These are phyloP conservation scores for Acanthococcus lagerstroemiae DNA, from an alignment of 2,888 invertebrate genomes.

Conservation along the genomic window DNA sequence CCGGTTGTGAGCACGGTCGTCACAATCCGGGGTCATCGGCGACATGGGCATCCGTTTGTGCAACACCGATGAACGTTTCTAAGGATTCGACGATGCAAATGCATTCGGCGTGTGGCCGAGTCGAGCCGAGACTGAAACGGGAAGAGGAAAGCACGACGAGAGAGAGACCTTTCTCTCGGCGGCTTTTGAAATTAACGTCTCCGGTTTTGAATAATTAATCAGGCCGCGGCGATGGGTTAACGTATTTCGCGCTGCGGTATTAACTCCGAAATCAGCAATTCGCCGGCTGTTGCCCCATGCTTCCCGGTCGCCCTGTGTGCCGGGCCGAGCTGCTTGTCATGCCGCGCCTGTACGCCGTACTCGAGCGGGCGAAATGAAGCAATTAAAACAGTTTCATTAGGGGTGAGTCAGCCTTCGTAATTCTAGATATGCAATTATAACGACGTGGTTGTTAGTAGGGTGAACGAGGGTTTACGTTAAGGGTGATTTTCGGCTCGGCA, in stretches of 20 bases:
- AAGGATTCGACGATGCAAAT: no score
- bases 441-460: constrained; percentile 14
- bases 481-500: not conserved
- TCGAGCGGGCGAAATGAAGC: not conserved
- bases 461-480: constrained; percentile 15
- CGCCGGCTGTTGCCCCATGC: no score
- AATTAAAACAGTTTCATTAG: constrained; percentile 11
- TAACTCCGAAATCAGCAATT: no score
- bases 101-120: no score
- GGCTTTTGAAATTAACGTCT: not conserved
- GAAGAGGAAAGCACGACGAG: no score
- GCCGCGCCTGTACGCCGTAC: not conserved
- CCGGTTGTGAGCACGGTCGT: no score
- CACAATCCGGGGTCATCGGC: no score
- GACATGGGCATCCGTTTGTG: no score
- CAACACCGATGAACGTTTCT: no score
- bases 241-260: constrained; percentile 5
- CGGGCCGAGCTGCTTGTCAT: not conserved
- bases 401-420: constrained; percentile 23
- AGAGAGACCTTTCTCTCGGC: not conserved
- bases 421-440: constrained; percentile 26
- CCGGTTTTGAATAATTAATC: not conserved
- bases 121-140: no score
- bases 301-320: no score
- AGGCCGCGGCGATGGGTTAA: constrained; percentile 13